A percentile compares a stretch with the other conserved stretches of the same genome.
Evolutionary conservation across 2,888 invertebrate species (phyloP).

Genomic region (Orgyia antiqua): DNA sequence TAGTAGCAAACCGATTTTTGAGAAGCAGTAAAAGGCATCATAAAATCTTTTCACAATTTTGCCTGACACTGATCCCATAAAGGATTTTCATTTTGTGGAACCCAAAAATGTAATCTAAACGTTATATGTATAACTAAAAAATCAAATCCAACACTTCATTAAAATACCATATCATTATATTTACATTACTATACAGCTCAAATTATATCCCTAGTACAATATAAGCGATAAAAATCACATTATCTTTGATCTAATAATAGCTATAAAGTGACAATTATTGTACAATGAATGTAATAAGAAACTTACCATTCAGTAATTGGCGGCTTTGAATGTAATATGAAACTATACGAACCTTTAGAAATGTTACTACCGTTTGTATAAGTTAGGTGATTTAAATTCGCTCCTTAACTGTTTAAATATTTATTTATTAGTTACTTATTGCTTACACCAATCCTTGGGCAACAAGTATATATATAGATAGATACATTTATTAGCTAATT

Average conservation of each 20-base stretch:
- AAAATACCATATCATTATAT: conserved; percentile 9
- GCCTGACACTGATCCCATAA: too few species aligned
- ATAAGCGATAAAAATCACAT: conserved; percentile 9
- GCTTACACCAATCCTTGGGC: too few species aligned
- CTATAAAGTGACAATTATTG: conserved; percentile 9
- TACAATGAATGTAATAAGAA: conserved; percentile 7
- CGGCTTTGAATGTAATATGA: conserved; percentile 6
- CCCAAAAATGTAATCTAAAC: too few species aligned
- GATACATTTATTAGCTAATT: too few species aligned
- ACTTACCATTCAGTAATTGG: conserved; percentile 3
- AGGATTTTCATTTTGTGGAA: too few species aligned
- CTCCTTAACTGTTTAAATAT: too few species aligned
- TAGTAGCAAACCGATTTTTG: too few species aligned
- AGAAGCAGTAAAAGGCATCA: too few species aligned
- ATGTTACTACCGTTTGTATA: conserved; percentile 1
- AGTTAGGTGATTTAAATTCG: not conserved
- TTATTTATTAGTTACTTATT: too few species aligned
- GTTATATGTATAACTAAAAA: too few species aligned
- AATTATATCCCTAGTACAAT: conserved; percentile 5
- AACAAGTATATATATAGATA: too few species aligned
- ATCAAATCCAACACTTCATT: conserved; percentile 4
- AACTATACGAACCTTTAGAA: conserved; percentile 4
- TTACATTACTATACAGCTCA: conserved; percentile 5
- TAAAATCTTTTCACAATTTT: too few species aligned
- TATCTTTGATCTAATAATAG: conserved; percentile 8